These are phyloP conservation scores for Capitulum mitella DNA, from an alignment of 2,888 invertebrate genomes.

Conservation along the genomic window DNA sequence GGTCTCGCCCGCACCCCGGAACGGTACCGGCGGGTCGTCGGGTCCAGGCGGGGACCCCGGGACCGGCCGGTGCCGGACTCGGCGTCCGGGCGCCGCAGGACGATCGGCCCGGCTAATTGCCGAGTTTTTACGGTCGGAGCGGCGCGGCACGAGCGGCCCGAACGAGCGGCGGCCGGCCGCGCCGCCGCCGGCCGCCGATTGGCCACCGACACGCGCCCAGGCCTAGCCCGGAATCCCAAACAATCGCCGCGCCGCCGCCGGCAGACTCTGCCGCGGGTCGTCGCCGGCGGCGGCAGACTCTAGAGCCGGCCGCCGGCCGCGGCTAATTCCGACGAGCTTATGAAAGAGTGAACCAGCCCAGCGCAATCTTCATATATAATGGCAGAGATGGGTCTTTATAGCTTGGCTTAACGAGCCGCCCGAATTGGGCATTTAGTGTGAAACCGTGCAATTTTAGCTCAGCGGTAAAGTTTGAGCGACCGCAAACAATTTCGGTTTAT, in stretches of 20 bases:
- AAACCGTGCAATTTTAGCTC: background rate
- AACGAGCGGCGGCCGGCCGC: background rate
- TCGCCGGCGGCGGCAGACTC: too few relatives aligned
- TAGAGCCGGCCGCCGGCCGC: background rate
- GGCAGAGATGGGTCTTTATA: constrained; percentile 13
- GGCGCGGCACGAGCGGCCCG: background rate
- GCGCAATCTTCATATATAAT: constrained; percentile 20
- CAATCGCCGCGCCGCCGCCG: background rate
- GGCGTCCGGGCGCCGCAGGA: too few relatives aligned
- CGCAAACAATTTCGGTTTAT: background rate
- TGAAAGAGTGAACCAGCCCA: background rate
- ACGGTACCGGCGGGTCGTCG: too few relatives aligned
- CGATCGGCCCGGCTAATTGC: background rate
- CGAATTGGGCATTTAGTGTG: constrained; percentile 4
- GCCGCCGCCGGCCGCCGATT: background rate
- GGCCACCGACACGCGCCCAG: background rate
- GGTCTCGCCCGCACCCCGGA: too few relatives aligned
- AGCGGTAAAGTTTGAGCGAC: background rate
- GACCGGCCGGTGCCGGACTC: too few relatives aligned
- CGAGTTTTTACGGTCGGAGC: background rate
- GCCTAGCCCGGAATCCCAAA: background rate
- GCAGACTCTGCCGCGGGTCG: too few relatives aligned
- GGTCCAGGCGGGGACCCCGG: too few relatives aligned
- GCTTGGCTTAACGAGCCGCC: background rate
- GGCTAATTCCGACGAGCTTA: constrained; percentile 3